These are phyloP conservation scores for Pogonocichla stellata DNA, from an alignment of 2,113 vertebrate genomes.

Conservation along the genomic window DNA sequence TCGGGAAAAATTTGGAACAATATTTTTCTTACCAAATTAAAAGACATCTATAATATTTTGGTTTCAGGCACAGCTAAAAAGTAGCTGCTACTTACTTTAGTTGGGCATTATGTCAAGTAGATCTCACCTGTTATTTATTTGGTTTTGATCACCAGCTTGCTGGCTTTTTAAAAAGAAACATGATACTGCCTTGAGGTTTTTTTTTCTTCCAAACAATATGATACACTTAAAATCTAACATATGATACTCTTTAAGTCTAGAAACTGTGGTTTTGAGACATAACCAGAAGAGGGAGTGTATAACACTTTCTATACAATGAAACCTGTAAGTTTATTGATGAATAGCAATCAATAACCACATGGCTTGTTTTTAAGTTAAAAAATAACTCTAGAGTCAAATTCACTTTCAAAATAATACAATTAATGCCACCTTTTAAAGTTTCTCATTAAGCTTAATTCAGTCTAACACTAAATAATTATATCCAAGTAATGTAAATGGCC, in stretches of 20 bases:
- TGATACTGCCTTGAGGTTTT: background rate
- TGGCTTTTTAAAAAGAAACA: background rate
- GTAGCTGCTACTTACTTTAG: background rate
- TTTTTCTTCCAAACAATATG: background rate
- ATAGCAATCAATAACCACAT: background rate
- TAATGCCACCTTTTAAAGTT: background rate
- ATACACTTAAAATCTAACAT: background rate
- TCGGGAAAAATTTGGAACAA: background rate
- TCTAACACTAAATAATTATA: background rate
- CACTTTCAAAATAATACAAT: background rate
- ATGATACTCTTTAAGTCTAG: background rate
- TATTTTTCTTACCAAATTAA: background rate
- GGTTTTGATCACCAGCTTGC: background rate
- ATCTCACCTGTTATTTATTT: background rate
- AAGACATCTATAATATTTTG: background rate
- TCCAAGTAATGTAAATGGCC: background rate
- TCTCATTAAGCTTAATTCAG: background rate
- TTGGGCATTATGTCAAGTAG: background rate
- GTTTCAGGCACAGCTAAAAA: background rate
- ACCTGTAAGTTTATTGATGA: background rate
- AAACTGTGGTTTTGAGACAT: constrained; percentile 32
- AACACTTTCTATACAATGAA: background rate
- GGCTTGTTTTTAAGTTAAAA: background rate
- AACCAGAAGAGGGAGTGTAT: constrained; percentile 66
- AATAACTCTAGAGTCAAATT: background rate